Base-by-base conservation (phyloP, 1,140 invertebrate genomes). In the Drosophila novamexicana region DNA sequence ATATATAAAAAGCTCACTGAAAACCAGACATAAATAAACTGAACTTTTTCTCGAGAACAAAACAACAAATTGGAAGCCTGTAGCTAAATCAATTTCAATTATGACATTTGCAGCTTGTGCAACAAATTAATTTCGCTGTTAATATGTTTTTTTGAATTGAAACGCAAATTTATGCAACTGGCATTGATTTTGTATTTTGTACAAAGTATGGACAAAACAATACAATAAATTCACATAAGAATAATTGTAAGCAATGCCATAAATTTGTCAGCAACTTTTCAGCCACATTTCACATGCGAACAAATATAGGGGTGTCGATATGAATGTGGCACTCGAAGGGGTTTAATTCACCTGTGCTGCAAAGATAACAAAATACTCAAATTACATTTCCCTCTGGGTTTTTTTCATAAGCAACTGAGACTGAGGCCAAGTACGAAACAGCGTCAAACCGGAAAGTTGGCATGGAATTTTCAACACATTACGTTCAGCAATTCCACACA, bases 81-180 rank as follows among this genome's bases (percentile, higher is more conserved):
- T 37, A 61, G 61, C 62, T 82, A 82, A 83, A 83, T 83, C 77
- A 84, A 80, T 76, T 68, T 76, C 72, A 82, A 80, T 83, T 79
- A 68, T 80, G 73, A 78, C 72, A 67, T 72, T 81, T 59, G 79
- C 72, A 14, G 50, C 61, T 32, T 42, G 75, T 82, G 69, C 56
- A 71, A 65, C 58, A 14, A 63, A 59, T 64, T 69, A 56, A 72
- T 81, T 59, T 67, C 49, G 67, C 47, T 42, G 72, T 81, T 50
- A 45, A 63, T 63, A 34, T 42, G 39, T 56, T 75, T 53, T 58
- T 73, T 61, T 52, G 40, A 74, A 81, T 73, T 68, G 63, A 62
- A 78, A 78, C 50, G 64, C 59, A 54, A 78, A 81, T 82, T 81
- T 82, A 81, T 82, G 64, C 79, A 72, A 6, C 44, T 49, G 53